Conservation (phyloP, 2,113 vertebrate genomes). For the Crotalus tigris region DNA sequence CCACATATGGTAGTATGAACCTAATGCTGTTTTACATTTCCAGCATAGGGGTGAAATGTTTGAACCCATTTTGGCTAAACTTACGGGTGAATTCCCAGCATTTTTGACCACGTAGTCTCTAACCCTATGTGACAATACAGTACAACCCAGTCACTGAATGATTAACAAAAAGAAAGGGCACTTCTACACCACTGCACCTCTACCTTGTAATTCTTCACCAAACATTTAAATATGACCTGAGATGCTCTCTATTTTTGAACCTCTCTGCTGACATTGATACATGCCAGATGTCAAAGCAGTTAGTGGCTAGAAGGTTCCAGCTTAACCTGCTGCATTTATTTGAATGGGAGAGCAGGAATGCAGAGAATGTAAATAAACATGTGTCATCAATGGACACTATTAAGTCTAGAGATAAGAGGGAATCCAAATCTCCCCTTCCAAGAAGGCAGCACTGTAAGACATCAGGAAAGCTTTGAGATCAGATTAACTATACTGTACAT, state of each 20-base stretch:
- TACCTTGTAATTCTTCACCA: background rate
- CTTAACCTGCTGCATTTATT: background rate
- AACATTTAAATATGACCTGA: background rate
- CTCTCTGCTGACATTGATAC: background rate
- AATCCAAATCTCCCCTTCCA: background rate
- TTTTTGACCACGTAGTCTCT: background rate
- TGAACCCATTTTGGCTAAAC: too few species aligned
- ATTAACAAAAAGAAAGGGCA: background rate
- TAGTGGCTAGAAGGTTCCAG: background rate
- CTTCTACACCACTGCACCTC: background rate
- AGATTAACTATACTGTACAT: background rate
- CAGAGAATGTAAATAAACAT: background rate
- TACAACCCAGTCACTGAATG: background rate
- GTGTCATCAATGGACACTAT: background rate
- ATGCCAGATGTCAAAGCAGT: background rate
- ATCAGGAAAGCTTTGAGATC: background rate
- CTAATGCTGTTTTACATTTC: too few species aligned
- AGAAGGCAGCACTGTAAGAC: background rate
- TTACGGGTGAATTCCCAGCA: background rate
- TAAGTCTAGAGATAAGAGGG: background rate
- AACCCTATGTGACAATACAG: background rate
- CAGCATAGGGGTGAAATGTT: too few species aligned
- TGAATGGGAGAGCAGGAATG: background rate
- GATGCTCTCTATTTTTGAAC: background rate
- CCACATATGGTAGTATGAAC: too few species aligned